Percentiles rank a stretch among this genome's conserved stretches.
These are phyloP conservation scores for Psittacara wagleri DNA, from an alignment of 2,113 vertebrate species.

Conservation along the genomic window DNA sequence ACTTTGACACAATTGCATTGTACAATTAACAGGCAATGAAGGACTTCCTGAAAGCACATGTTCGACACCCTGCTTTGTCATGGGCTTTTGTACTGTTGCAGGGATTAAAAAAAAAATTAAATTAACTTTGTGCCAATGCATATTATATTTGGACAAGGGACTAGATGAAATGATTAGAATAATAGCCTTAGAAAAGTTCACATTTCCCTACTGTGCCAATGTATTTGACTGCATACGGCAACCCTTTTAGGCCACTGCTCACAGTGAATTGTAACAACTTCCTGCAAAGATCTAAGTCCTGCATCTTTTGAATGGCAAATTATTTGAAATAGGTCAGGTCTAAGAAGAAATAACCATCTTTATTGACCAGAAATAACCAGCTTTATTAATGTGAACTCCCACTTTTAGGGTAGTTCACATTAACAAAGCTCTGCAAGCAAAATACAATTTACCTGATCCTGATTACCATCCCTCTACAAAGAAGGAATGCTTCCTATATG, in stretches of 20 bases:
- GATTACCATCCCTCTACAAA: neutral
- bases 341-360: constrained; percentile 31
- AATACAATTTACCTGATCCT: neutral
- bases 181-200: constrained; percentile 70
- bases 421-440: neutral
- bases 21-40: constrained; percentile 57
- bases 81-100: constrained; percentile 56
- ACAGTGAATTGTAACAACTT: constrained; percentile 22
- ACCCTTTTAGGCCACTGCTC: constrained; percentile 42
- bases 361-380: constrained; percentile 36
- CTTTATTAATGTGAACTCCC: constrained; percentile 5
- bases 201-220: constrained; percentile 64
- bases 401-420: neutral
- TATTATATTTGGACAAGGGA: constrained; percentile 70
- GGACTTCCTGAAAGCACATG: constrained; percentile 46
- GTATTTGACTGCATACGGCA: neutral
- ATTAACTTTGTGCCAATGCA: constrained; percentile 70
- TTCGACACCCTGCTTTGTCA: constrained; percentile 59
- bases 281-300: constrained; percentile 40
- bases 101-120: constrained; percentile 59
- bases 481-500: neutral
- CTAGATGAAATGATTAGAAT: constrained; percentile 72
- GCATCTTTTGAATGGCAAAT: constrained; percentile 49
- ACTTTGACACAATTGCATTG: constrained; percentile 35
- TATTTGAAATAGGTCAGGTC: constrained; percentile 56